Evolutionary conservation across 2,888 invertebrate species (phyloP), one percentile per base, ranked within the genome.

Genomic region (Eremobia ochroleuca): DNA sequence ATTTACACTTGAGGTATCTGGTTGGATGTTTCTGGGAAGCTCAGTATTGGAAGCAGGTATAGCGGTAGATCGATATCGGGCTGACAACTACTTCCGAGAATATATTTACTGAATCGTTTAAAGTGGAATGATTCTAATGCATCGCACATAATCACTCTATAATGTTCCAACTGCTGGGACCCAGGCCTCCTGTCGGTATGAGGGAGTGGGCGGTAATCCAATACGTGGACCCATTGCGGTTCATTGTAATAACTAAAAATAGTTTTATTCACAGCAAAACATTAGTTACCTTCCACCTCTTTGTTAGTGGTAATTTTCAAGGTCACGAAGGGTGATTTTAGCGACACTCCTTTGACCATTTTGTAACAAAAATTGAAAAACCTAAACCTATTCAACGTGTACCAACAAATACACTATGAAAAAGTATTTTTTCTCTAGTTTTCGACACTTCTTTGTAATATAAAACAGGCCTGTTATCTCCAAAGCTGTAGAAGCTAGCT

Each of bases 391-490:
- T 21, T n/a, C 5, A 49, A 25, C 9, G 43, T 31, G n/a, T 6
- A 59, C 5, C 6, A 62, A 75, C 13, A 18, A 52, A 52, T 11
- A 62, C n/a, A 46, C 34, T 5, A 21, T 67, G 0, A 13, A 25
- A 40, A 66, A 34, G 4, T 25, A 31, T 40, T n/a, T 11, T 4
- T 28, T 18, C 11, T 55, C 55, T 46, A 46, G 69, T 68, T 77
- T 77, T 46, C 11, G 49, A 77, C 68, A 49, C 21, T 28, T 49
- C 49, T 64, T 43, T 76, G 43, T 55, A 55, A n/a, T 28, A 13
- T 43, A 25, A 55, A 52, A 59, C n/a, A 18, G 18, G 9, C 68
- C 25, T 59, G 58, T 46, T 67, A 78, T 77, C 52, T 72, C 40
- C 40, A 43, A 68, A 62, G 52, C 37, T 31, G 31, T 73, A 25